Conservation (phyloP, 2,113 vertebrate species). For the Callocephalon fimbriatum region DNA sequence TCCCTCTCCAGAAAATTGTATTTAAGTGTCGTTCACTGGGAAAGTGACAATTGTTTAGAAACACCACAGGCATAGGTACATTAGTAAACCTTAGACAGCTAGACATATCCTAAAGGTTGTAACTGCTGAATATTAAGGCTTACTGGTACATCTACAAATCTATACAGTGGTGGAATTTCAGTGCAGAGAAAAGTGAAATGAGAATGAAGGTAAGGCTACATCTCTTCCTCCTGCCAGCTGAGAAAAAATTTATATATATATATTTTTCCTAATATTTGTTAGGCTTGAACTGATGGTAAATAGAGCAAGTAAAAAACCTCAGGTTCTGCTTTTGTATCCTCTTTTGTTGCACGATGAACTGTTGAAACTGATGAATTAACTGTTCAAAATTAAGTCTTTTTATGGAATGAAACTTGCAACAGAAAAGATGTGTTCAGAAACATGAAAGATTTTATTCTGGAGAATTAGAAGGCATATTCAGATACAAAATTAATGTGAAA, state of each 20-base stretch:
- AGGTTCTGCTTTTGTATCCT: neutral
- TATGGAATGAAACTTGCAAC: neutral
- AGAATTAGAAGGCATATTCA: neutral
- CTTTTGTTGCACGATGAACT: neutral
- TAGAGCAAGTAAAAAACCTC: neutral
- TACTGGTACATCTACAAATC: neutral
- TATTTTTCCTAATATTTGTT: neutral
- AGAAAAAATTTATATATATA: neutral
- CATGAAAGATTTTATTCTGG: neutral
- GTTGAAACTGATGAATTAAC: neutral
- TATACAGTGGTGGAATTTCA: neutral
- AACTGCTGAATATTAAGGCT: neutral
- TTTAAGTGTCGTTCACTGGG: neutral
- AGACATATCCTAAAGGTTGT: neutral
- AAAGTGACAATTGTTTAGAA: constrained; percentile 8
- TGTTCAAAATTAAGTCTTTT: neutral
- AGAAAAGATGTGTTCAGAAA: neutral
- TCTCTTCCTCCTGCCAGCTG: neutral
- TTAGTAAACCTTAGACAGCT: neutral
- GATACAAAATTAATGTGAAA: neutral
- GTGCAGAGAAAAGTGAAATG: neutral
- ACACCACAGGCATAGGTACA: neutral
- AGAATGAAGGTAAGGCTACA: neutral
- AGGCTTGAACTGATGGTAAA: neutral
- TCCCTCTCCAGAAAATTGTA: neutral